Base-by-base conservation (phyloP, 2,113 vertebrate species). In the Prionailurus bengalensis region DNA sequence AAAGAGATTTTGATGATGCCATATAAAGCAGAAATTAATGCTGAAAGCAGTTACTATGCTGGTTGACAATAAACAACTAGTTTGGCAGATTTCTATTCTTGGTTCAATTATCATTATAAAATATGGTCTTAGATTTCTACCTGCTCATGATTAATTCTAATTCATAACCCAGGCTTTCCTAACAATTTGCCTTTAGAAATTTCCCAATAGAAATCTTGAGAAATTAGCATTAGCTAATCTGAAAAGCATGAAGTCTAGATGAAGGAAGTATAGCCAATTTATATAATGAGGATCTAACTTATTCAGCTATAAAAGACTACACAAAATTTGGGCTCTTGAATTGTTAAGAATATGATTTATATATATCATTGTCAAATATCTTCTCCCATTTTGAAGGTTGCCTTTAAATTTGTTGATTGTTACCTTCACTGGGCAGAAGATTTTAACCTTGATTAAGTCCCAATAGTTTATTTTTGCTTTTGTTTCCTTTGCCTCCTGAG, bases 171-270 rank as follows among this genome's bases (percentile, higher is more conserved):
- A 71, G n/a, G 11, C n/a, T 91, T 92, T 93, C 55, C 29, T 84
- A 13, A 90, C 42, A 92, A 84, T 70, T 90, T 92, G 13, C 11
- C 14, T 63, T 95, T 63, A 96, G 93, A 81, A 90, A 55, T 55
- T 81, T 95, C 27, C 39, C 33, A 89, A 42, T 79, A 97, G 90
- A 68, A 93, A 71, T 61, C 61, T 89, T 93, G 39, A 85, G 92
- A 90, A 96, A 65, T 91, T 4, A 96, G 3, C 66, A 71, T 71
- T 15, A 68, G 39, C 27, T 94, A 87, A 58, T 89, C n/a, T 92
- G 74, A 95, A 80, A 21, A 96, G 39, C 51, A 21, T 45, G 45
- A 71, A 94, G 1, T 19, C 12, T 17, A 74, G 23, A 45, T 65
- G 53, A 97, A 89, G 17, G 31, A 89, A 68, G 58, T 71, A 88